These are phyloP conservation scores for Caenorhabditis sp. DNA, from an alignment of 2,888 invertebrate genomes.

Conservation along the genomic window DNA sequence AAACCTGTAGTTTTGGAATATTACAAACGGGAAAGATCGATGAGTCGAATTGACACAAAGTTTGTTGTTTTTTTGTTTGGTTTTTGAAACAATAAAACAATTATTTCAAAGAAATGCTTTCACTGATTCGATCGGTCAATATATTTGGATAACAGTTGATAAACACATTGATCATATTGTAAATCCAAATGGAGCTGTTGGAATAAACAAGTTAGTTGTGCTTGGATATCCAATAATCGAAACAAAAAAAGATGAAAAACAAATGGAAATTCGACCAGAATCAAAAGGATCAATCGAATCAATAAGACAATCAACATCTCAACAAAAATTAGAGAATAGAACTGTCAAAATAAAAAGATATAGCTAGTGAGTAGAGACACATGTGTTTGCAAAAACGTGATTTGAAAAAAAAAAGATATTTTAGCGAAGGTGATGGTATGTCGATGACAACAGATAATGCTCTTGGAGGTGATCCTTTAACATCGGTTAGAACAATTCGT, in stretches of 20 bases:
- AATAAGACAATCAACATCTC: slow-evolving; percentile 9
- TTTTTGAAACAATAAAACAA: too few relatives aligned
- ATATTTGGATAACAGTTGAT: slow-evolving; percentile 59
- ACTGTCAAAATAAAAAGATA: slow-evolving; percentile 22
- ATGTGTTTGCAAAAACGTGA: too few relatives aligned
- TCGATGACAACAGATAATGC: slow-evolving; percentile 24
- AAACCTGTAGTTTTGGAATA: slow-evolving; percentile 43
- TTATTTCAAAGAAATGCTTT: slow-evolving; percentile 43
- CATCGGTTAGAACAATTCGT: slow-evolving; percentile 55
- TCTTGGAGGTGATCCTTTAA: slow-evolving; percentile 55
- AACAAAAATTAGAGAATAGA: neutral
- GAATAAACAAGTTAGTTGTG: slow-evolving; percentile 39
- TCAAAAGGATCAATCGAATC: neutral
- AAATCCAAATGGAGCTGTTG: slow-evolving; percentile 48
- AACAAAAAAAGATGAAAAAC: slow-evolving; percentile 9
- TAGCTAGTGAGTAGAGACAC: slow-evolving; percentile 33
- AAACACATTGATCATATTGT: slow-evolving; percentile 37
- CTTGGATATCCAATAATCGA: slow-evolving; percentile 46
- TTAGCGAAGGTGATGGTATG: slow-evolving; percentile 60
- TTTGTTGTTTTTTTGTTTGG: too few relatives aligned
- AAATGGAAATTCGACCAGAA: neutral
- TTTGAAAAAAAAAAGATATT: slow-evolving; percentile 10
- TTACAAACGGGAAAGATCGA: slow-evolving; percentile 31
- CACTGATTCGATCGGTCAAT: slow-evolving; percentile 61
- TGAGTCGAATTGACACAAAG: slow-evolving; percentile 48